Evolutionary conservation across 2,797 vertebrate species (phyloP), one percentile per base, ranked within the genome.

Genomic region (Aphelocoma californica): DNA sequence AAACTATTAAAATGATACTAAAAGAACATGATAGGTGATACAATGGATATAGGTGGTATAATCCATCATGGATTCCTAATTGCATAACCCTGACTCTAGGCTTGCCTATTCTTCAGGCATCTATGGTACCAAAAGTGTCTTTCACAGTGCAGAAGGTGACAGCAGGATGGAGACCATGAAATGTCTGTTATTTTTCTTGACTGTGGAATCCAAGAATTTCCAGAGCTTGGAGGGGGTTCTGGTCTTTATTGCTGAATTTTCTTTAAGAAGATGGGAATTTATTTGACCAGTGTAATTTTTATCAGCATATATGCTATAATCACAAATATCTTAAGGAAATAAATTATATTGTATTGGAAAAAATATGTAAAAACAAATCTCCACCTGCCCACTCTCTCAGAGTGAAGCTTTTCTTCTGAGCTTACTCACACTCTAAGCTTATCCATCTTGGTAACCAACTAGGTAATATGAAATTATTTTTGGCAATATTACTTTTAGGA

Each of bases 51-150:
- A 48, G 47, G 47, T 48, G 24, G 47, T 48, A 48, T 48, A 48
- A 25, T 9, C 9, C 17, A 25, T 18, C 10, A 57, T 20, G 7
- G 21, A 57, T 54, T 75, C 12, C 9, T 48, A 28, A 53, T 26
- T 62, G 6, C 25, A 58, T 38, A 57, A 29, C 23, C 29, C 26
- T 83, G 13, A 38, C 31, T 73, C 19, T 21, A 64, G 36, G 14
- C 20, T 74, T 60, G 2, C 12, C 17, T 77, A 3, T 50, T 83
- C 9, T 56, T 78, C 62, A 79, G 48, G 32, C 26, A 86, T 5
- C 14, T 3, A 0, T 26, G 6, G 7, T 44, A 60, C 4, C 1
- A 16, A 42, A 69, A 80, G 4, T 25, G 6, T 38, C 15, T 70
- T 83, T 83, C 19, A 40, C 18, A 62, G 18, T 31, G 58, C 16